Evolutionary conservation across 2,797 vertebrate species (phyloP), one percentile per base, ranked within the genome.

Genomic region (Cephalopachus bancanus): DNA sequence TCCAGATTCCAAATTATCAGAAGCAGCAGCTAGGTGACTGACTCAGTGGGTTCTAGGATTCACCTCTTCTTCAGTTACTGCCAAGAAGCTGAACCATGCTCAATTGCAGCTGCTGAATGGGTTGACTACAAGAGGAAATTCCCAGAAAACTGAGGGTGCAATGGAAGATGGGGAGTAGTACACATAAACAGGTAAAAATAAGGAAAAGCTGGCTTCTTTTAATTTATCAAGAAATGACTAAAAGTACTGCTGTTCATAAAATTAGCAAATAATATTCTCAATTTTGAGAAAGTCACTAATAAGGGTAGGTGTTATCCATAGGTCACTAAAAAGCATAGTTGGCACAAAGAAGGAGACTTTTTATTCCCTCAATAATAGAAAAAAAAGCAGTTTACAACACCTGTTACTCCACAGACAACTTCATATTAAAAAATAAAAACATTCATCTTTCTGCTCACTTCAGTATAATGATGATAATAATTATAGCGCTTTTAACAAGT

Each of bases 141-240:
- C 1, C 24, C 57, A 64, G 74, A 37, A 91, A 75, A 55, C 7
- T 30, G 49, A 64, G 10, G 14, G 2, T 59, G 24, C 2, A 75
- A 11, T 44, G 1, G 1, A 30, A 0, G 1, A 20, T 1, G 5
- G 20, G 3, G 3, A 55, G 3, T 1, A 76, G 44, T 67, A 14
- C 3, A 80, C 4, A 12, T 55, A 60, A 71, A 72, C 4, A 24
- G 3, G 30, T 9, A 11, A 69, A 72, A 84, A 20, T 3, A 75
- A 30, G 51, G 51, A 44, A 78, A 28, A 62, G 15, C 0, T n/a
- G 4, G 16, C 17, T 90, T 83, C 7, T 67, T 74, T 53, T 44
- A 64, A 75, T 30, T 69, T n/a, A 65, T 30, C 12, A 15, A 4
- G 3, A 89, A 94, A 71, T 80, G 14, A 83, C 14, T 44, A 59